Conservation (phyloP, 1,140 invertebrate species). For the Danaus plexippus region DNA sequence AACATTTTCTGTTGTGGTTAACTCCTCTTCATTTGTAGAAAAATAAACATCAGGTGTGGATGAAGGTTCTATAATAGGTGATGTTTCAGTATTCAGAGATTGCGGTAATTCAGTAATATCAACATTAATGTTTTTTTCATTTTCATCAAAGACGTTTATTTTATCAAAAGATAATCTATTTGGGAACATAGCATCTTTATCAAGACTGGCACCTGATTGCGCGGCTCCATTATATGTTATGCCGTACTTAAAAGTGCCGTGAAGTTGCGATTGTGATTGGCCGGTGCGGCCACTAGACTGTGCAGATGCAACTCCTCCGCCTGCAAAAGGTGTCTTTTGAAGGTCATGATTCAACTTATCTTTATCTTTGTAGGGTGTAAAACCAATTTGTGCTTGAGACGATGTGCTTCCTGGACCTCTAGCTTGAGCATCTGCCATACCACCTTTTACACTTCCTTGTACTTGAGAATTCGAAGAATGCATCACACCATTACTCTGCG, state of each 20-base stretch:
- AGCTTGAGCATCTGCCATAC: slow-evolving; percentile 87
- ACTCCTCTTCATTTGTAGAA: slow-evolving; percentile 13
- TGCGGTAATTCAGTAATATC: slow-evolving; percentile 47
- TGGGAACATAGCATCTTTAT: slow-evolving; percentile 61
- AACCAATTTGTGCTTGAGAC: slow-evolving; percentile 89
- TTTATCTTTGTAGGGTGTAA: slow-evolving; percentile 79
- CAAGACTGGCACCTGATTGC: slow-evolving; percentile 82
- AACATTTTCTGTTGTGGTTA: slow-evolving; percentile 21
- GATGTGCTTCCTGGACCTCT: slow-evolving; percentile 86
- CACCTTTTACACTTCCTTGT: slow-evolving; percentile 83
- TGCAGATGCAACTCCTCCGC: slow-evolving; percentile 82
- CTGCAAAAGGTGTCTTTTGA: slow-evolving; percentile 74
- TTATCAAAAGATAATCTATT: slow-evolving; percentile 57
- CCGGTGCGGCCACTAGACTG: slow-evolving; percentile 81
- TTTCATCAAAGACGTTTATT: slow-evolving; percentile 62
- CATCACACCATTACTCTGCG: slow-evolving; percentile 81
- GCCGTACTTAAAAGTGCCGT: slow-evolving; percentile 83
- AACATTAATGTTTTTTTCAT: slow-evolving; percentile 61
- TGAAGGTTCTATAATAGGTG: slow-evolving; percentile 13
- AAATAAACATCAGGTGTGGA: slow-evolving; percentile 14
- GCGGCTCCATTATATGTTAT: slow-evolving; percentile 86
- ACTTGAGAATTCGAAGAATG: slow-evolving; percentile 84
- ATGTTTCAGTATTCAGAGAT: slow-evolving; percentile 29
- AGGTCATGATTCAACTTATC: slow-evolving; percentile 62
- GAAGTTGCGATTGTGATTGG: slow-evolving; percentile 85